Conservation (phyloP, 2,797 vertebrate genomes). For the Catostomus latipinnis region DNA sequence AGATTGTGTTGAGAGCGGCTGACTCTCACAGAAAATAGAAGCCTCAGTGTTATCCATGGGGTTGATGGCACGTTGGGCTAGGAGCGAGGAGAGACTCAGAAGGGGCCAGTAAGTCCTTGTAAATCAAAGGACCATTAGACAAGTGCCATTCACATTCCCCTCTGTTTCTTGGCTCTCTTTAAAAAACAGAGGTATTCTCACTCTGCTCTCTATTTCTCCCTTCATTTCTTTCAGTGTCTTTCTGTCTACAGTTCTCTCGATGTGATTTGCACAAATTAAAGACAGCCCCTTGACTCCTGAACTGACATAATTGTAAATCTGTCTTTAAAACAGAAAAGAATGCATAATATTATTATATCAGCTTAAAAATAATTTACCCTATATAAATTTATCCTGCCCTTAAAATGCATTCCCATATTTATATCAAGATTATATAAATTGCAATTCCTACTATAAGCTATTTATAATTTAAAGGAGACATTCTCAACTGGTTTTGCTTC, state of each 20-base stretch:
- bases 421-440: no score
- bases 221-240: not conserved
- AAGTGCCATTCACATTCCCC: constrained; percentile 48
- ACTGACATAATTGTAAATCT: not conserved
- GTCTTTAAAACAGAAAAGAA: not conserved
- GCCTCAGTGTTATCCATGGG: not conserved
- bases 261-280: constrained; percentile 20
- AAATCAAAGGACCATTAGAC: constrained; percentile 43
- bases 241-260: not conserved
- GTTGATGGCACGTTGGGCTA: constrained; percentile 22
- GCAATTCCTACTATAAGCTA: no score
- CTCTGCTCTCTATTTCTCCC: not conserved
- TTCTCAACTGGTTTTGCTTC: no score
- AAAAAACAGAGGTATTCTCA: constrained; percentile 16
- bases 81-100: constrained; percentile 10
- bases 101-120: constrained; percentile 30
- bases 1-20: constrained; percentile 11
- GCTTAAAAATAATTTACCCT: no score
- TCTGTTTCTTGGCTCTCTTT: constrained; percentile 7
- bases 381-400: no score
- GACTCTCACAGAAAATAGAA: constrained; percentile 17
- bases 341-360: not conserved
- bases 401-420: no score
- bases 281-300: not conserved
- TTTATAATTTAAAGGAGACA: no score